Evolutionary conservation across 53 echinoderm and acorn worm species (phyloP).

Genomic region (Paracentrotus lividus): DNA sequence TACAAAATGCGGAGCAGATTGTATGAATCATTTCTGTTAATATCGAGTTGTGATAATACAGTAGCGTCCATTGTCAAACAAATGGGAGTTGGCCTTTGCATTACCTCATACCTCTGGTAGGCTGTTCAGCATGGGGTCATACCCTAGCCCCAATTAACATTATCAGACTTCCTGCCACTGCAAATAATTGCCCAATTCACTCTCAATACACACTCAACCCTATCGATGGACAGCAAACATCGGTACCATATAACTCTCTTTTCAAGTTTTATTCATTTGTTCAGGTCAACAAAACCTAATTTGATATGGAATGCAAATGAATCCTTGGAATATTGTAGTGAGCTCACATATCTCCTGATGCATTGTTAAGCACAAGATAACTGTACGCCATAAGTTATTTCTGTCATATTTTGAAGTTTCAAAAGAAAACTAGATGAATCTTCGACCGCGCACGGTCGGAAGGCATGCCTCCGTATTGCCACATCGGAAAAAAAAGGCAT

Average conservation of each 20-base stretch:
- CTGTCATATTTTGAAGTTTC: not conserved
- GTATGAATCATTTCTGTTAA: not conserved
- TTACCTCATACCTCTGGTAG: constrained; percentile 38
- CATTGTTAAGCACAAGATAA: not conserved
- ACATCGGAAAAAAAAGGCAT: too few species aligned
- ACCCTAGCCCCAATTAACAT: constrained; percentile 58
- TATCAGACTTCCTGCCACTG: constrained; percentile 56
- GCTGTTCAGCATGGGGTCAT: constrained; percentile 58
- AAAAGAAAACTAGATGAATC: not conserved
- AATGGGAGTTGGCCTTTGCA: not conserved
- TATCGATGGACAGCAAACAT: constrained; percentile 16
- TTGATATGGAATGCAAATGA: constrained; percentile 5
- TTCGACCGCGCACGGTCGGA: too few species aligned
- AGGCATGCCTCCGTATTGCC: too few species aligned
- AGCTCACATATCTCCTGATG: not conserved
- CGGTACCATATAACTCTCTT: not conserved
- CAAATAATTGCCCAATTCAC: constrained; percentile 54
- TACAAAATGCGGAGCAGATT: not conserved
- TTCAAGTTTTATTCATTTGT: not conserved
- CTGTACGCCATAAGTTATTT: not conserved
- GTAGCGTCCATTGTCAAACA: not conserved
- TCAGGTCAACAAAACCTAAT: constrained; percentile 1
- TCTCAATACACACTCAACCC: constrained; percentile 29
- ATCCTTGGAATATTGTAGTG: not conserved
- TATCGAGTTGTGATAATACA: not conserved